Evolutionary conservation across 2,888 invertebrate genomes (phyloP), one percentile per base, ranked within the genome.

Genomic region (Laothoe populi): DNA sequence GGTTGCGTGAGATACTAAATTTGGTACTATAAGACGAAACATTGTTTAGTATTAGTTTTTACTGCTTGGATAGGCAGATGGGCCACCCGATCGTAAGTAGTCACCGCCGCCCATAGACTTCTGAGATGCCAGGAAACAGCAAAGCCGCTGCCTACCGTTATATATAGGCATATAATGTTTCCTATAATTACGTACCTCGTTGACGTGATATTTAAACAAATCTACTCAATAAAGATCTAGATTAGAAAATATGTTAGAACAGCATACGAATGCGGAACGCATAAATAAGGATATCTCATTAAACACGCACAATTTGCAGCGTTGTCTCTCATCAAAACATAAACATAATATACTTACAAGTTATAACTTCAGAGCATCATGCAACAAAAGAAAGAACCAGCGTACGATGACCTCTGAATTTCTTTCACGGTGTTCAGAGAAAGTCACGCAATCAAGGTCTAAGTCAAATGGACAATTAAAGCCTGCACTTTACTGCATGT

Each of bases 361-460:
- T 31, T 5, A n/a, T n/a, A 40, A 31, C 26, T 49, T n/a, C 26
- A n/a, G 26, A 53, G 19, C 19, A 19, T 19, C 53, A 53, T 35
- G 53, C 53, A 53, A 35, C 35, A 19, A 53, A 53, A 53, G 53
- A 53, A 53, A 53, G 31, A 53, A 53, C 53, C 35, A 53, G 31
- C 31, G 35, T 35, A 31, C 35, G 53, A 35, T 19, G 53, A 53
- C 35, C 53, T 35, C 19, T 53, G 31, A 19, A 53, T 53, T 35
- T 53, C 53, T 11, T 19, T 11, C 19, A 21, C 35, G 11, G 31
- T 53, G 31, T 31, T 53, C 35, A 31, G 53, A 53, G 53, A 53
- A 53, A 53, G 53, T 53, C 19, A 53, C 10, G 10, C 11, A 4
- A 53, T 35, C 53, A 53, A 53, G 53, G 53, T 53, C 53, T 53